A percentile compares a stretch with the other conserved stretches of the same genome.
phyloP scores from a whole-genome alignment of 1,140 invertebrate genomes.

The Habropoda laboriosa region DNA sequence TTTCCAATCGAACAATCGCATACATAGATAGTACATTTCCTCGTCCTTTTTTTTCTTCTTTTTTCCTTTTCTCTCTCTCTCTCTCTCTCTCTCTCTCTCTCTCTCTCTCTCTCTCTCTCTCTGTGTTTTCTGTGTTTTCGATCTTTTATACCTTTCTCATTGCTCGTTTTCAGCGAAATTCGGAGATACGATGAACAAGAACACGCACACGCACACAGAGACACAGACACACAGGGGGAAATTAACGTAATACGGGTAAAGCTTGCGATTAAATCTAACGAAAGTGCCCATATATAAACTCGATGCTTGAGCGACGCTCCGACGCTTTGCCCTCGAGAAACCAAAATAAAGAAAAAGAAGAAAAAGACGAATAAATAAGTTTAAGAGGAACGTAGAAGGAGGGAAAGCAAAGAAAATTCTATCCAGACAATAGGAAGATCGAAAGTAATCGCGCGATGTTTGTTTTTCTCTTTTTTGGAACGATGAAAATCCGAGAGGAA shows the following conservation, averaged over 20 bases:
- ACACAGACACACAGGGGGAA: not conserved
- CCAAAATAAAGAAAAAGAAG: too few relatives aligned
- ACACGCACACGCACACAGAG: not conserved
- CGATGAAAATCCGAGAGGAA: not conserved
- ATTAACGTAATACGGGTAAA: constrained; percentile 44
- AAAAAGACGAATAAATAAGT: too few relatives aligned
- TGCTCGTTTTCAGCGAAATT: not conserved
- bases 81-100: too few relatives aligned
- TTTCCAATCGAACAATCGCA: not conserved
- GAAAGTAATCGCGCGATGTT: too few relatives aligned
- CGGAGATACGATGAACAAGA: not conserved
- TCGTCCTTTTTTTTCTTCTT: too few relatives aligned
- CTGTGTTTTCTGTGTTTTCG: not conserved
- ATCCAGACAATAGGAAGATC: too few relatives aligned
- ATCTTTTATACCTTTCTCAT: not conserved
- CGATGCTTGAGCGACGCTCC: not conserved
- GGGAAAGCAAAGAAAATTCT: not conserved
- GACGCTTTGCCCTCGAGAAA: not conserved
- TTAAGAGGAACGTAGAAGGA: not conserved
- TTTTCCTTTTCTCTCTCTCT: too few relatives aligned
- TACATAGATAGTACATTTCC: too few relatives aligned
- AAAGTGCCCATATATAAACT: constrained; percentile 21
- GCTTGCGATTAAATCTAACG: constrained; percentile 43
- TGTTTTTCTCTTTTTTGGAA: too few relatives aligned
- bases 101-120: too few relatives aligned